phyloP scores from a whole-genome alignment of 2,797 vertebrate genomes.

The Octomys mimax region DNA sequence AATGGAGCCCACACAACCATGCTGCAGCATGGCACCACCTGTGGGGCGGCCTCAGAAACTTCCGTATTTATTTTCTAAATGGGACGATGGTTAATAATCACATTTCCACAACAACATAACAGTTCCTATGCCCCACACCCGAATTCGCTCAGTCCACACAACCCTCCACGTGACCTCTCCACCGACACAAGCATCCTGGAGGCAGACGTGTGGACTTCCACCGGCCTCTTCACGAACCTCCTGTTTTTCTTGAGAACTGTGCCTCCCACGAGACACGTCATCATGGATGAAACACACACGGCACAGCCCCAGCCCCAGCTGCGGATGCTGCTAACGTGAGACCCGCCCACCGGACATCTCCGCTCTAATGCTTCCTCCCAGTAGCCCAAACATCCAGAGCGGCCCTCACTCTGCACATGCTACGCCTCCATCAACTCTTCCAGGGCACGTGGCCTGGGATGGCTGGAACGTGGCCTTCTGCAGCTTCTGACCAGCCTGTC shows the following conservation, averaged over 20 bases:
- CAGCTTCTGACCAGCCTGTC: slow-evolving; percentile 45
- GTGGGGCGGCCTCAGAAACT: background rate
- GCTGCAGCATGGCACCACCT: background rate
- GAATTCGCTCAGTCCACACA: slow-evolving; percentile 2
- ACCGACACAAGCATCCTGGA: background rate
- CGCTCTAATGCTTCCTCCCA: background rate
- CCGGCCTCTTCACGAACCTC: background rate
- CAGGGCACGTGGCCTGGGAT: background rate
- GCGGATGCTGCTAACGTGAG: background rate
- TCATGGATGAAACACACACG: slow-evolving; percentile 43
- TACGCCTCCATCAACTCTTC: slow-evolving; percentile 46
- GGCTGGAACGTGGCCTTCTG: slow-evolving; percentile 49
- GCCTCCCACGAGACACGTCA: background rate
- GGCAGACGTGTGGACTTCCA: background rate
- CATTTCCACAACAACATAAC: background rate
- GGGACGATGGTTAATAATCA: background rate
- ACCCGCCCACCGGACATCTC: too few relatives aligned
- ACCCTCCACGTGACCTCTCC: background rate
- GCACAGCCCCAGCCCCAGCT: background rate
- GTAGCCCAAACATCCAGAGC: background rate
- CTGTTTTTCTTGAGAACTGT: slow-evolving; percentile 40
- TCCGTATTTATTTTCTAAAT: slow-evolving; percentile 28
- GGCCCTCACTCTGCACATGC: background rate
- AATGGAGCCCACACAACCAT: background rate
- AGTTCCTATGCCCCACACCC: slow-evolving; percentile 47